Evolutionary conservation across 35 echinoderm and acorn worm genomes (phyloP).

Genomic region (Stichopus chloronotus): DNA sequence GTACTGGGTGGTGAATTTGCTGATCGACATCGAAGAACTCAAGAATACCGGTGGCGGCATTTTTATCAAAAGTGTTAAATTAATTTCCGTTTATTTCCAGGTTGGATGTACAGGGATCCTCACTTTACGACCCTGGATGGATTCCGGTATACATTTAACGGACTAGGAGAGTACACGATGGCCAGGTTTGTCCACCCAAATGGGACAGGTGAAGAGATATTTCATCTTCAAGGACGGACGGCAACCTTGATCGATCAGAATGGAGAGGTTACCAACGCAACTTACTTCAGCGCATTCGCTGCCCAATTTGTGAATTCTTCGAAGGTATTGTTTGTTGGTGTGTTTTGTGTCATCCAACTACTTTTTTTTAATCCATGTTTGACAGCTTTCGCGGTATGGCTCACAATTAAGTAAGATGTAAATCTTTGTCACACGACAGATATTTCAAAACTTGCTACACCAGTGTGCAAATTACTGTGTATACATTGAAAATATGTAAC

Average conservation of each 20-base stretch:
- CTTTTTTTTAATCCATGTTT: too few species aligned
- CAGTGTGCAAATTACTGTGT: too few species aligned
- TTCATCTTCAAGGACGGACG: slow-evolving; percentile 79
- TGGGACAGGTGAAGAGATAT: slow-evolving; percentile 38
- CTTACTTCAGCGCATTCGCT: slow-evolving; percentile 79
- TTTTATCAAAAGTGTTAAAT: too few species aligned
- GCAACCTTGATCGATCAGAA: slow-evolving; percentile 42
- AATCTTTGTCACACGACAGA: too few species aligned
- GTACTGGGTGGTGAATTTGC: too few species aligned
- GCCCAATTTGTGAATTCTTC: slow-evolving; percentile 62
- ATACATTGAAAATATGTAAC: too few species aligned
- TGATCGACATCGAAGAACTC: too few species aligned
- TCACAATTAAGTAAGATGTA: too few species aligned
- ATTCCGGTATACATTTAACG: slow-evolving; percentile 85
- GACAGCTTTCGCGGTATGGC: too few species aligned
- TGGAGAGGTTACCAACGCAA: slow-evolving; percentile 63
- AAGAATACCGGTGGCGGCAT: too few species aligned
- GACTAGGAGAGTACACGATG: slow-evolving; percentile 83
- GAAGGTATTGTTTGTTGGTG: slow-evolving; percentile 56
- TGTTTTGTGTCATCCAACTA: too few species aligned
- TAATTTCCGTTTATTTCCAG: slow-evolving; percentile 38
- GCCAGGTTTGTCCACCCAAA: slow-evolving; percentile 60
- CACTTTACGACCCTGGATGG: slow-evolving; percentile 87
- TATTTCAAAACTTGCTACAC: too few species aligned
- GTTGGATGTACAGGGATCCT: slow-evolving; percentile 92